Evolutionary conservation across 2,888 invertebrate genomes (phyloP), one percentile per base, ranked within the genome.

Genomic region (Lithodes maja): DNA sequence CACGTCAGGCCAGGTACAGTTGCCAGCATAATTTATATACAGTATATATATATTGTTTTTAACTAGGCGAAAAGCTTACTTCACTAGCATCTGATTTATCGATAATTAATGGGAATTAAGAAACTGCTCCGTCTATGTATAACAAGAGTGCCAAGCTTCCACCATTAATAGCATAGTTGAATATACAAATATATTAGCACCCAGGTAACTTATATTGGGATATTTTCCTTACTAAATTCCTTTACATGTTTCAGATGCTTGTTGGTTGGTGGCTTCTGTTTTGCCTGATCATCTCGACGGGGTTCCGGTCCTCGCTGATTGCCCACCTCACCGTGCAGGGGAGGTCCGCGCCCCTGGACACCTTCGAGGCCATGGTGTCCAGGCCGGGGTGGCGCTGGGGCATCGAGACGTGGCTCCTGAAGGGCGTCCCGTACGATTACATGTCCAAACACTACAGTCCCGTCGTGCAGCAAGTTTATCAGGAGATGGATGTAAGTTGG

Each of bases 291-390:
- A 78, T 90, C 53, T 82, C 85, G 15, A 85, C 82, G 1, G 85
- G 52, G 1, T 90, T 85, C 83, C 79, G 80, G n/a, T 90, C 90
- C 15, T 83, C 85, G 3, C 83, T 86, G 92, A 92, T 61, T 91
- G 91, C 91, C 90, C 90, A 84, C 92, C 92, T 78, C 92, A 92
- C 61, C 92, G 87, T 69, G 91, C 92, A 75, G 79, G 91, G 55
- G 90, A 90, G 15, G 92, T 92, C 50, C 91, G 90, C 1, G 91
- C 92, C 87, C 91, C 92, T 68, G 89, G 92, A 87, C 87, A 92
- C 15, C 87, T 78, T 17, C 92, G 92, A 50, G 83, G 84, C 12
- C 90, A 89, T 69, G 91, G 91, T 77, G 15, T n/a, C 7, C n/a
- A n/a, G n/a, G 15, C n/a, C 74, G 3, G 61, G 79, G 3, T 88